Evolutionary conservation across 1,140 invertebrate species (phyloP).

Genomic region (Macrobrachium rosenbergii): DNA sequence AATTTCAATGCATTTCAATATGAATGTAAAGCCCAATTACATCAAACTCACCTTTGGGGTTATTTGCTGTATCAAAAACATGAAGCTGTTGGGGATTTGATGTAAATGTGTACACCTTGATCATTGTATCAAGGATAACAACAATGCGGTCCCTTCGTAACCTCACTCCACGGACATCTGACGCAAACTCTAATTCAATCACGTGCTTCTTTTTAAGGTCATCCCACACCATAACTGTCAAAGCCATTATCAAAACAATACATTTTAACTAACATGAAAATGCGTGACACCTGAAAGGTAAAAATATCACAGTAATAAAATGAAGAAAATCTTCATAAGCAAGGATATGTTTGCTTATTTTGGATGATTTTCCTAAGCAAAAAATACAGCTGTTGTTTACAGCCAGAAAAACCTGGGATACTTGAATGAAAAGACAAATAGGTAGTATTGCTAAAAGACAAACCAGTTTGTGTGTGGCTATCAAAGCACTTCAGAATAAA

Average conservation of each 20-base stretch:
- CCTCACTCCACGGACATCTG: conserved; percentile 89
- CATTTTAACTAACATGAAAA: neutral
- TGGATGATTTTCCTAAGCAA: too few relatives aligned
- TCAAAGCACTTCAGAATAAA: too few relatives aligned
- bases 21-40: neutral
- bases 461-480: too few relatives aligned
- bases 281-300: too few relatives aligned
- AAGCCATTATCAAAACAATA: conserved; percentile 55
- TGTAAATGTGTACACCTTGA: conserved; percentile 98
- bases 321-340: too few relatives aligned
- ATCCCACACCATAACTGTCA: conserved; percentile 96
- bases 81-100: conserved; percentile 94
- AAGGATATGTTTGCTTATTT: too few relatives aligned
- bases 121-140: conserved; percentile 93
- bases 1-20: too few relatives aligned
- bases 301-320: too few relatives aligned
- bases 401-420: too few relatives aligned
- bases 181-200: conserved; percentile 94
- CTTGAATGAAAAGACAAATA: too few relatives aligned
- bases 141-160: conserved; percentile 95
- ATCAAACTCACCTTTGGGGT: conserved; percentile 80
- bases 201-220: conserved; percentile 94
- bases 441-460: too few relatives aligned
- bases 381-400: too few relatives aligned
- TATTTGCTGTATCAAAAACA: conserved; percentile 96